These are phyloP conservation scores for Rhagonycha fulva DNA, from an alignment of 2,888 invertebrate species.

Conservation along the genomic window DNA sequence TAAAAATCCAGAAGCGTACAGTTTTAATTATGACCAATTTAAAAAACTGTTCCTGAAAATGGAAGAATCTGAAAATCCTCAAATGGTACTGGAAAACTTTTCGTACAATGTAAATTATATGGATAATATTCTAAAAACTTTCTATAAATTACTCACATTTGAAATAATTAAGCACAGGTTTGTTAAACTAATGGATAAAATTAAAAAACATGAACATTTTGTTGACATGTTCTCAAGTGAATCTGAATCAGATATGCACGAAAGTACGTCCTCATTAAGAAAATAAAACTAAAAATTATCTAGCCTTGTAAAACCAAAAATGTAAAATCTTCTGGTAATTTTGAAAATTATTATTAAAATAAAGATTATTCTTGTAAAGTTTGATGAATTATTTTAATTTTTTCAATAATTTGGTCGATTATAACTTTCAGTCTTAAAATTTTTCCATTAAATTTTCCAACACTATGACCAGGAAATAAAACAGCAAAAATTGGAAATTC, in stretches of 20 bases:
- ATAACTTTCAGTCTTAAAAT: too few species aligned
- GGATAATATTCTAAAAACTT: background rate
- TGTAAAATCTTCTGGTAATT: too few species aligned
- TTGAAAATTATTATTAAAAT: too few species aligned
- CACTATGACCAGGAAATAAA: background rate
- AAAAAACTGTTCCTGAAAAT: background rate
- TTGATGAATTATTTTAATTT: too few species aligned
- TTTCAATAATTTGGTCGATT: too few species aligned
- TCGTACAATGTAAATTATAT: background rate
- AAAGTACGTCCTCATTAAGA: background rate
- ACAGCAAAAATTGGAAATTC: background rate
- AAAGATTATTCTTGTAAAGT: too few species aligned
- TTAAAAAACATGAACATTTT: background rate
- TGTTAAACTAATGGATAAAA: background rate
- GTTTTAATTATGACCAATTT: background rate
- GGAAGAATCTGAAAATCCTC: background rate
- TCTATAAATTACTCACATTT: background rate
- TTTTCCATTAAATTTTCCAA: too few species aligned
- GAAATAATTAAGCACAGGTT: background rate
- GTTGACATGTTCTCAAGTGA: background rate
- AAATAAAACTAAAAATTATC: background rate
- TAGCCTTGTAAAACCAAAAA: too few species aligned
- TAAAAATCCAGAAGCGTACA: background rate
- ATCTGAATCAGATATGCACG: background rate
- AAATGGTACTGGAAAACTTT: background rate